Evolutionary conservation across 1,140 invertebrate genomes (phyloP), one percentile per base, ranked within the genome.

Genomic region (Drosophila takahashii): DNA sequence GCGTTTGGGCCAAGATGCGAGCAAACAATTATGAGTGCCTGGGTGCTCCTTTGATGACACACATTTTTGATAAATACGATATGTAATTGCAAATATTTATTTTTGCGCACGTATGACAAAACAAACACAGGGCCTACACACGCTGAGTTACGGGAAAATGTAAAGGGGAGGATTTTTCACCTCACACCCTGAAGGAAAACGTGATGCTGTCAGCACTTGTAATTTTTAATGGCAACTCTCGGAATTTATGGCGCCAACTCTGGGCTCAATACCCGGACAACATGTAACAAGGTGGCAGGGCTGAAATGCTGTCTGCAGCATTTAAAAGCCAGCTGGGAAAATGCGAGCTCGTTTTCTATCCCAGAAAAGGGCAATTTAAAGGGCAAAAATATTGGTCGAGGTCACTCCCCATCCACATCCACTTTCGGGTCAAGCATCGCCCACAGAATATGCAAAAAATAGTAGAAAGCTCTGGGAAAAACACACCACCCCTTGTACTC

Each of bases 21-120:
- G 61, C 59, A 81, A 81, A 81, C 71, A 81, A 70, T 79, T 84
- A 76, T 72, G 42, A 39, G 34, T 7, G 57, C 48, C 0, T 2
- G 16, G 13, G 37, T 27, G 15, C 39, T 37, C 47, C 47, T 66
- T 65, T 58, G 60, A 75, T 54, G 41, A 16, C 64, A 77, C 51
- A 77, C 64, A 52, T 77, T 51, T 76, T 26, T 77, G 73, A 87
- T 83, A 87, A 79, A 79, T 89, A 69, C 73, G 79, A 86, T 81
- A 86, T 76, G 77, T 87, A 87, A 87, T 87, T 89, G 83, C 62
- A 87, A 87, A 87, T 87, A 87, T 87, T 89, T 87, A 81, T 87
- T 65, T 78, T 59, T 39, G 61, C 76, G 54, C 83, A 83, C 83
- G 84, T 87, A 79, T 79, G 70, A 65, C 76, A 83, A 69, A 83